These are phyloP conservation scores for Passer domesticus DNA, from an alignment of 2,113 vertebrate genomes.

Conservation along the genomic window DNA sequence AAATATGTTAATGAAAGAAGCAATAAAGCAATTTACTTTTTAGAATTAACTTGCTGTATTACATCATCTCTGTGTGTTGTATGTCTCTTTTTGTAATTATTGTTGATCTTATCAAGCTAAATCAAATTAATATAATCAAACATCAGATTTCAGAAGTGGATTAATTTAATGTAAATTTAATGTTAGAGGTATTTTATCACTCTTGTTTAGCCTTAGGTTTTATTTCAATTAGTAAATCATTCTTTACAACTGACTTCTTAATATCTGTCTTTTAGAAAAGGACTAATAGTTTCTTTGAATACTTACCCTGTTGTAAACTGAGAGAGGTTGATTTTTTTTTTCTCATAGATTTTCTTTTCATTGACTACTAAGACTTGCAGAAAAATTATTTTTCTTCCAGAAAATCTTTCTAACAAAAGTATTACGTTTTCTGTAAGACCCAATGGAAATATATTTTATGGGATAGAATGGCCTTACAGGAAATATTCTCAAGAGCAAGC, in stretches of 20 bases:
- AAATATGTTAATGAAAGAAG: not conserved
- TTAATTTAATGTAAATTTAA: slow-evolving; percentile 12
- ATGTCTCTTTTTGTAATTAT: not conserved
- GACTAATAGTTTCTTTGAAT: not conserved
- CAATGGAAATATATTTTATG: not conserved
- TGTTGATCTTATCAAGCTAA: slow-evolving; percentile 7
- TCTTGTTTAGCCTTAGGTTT: not conserved
- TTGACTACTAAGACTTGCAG: not conserved
- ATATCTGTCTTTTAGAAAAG: not conserved
- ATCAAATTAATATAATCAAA: not conserved
- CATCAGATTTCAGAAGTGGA: not conserved
- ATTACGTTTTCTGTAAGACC: not conserved
- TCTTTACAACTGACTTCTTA: not conserved
- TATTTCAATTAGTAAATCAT: not conserved
- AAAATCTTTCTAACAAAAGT: not conserved
- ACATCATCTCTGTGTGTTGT: not conserved
- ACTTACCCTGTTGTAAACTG: not conserved
- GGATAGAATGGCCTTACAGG: not conserved
- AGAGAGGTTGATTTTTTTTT: not conserved
- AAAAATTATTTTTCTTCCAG: not conserved
- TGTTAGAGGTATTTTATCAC: not conserved
- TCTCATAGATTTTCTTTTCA: not conserved
- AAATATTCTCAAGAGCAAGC: not conserved
- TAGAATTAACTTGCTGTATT: not conserved
- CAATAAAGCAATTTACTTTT: not conserved